Evolutionary conservation across 2,113 vertebrate species (phyloP), one percentile per base, ranked within the genome.

Genomic region (Salvator merianae): DNA sequence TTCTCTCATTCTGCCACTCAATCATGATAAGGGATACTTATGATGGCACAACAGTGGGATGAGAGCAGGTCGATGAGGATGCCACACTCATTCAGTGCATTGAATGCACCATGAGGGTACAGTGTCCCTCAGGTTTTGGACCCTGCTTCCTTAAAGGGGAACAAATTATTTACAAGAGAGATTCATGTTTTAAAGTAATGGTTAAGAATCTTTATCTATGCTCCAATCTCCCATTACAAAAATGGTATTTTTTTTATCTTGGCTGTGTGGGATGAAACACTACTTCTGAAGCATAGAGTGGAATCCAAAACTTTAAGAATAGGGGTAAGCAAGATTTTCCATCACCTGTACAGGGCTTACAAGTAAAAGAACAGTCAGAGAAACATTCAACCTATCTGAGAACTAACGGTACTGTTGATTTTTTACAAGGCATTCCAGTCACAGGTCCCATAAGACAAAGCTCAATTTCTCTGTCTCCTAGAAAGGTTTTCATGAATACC

Each of bases 401-500:
- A 77, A 28, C 59, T 36, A 24, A 28, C 73, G 53, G 43, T 0
- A 0, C n/a, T 62, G 0, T n/a, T 13, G 20, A 30, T 75, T 40
- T 86, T 86, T 0, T 63, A 36, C n/a, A 86, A 88, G n/a, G 0
- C 50, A 82, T 81, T 82, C 80, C 28, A 71, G 59, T 62, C 87
- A 69, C 72, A 53, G 40, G 59, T 53, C 77, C 70, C 30, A 0
- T 0, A 65, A 90, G 91, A 78, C 81, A 86, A 84, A 72, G 79
- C 75, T 87, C 9, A 0, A 43, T 86, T 90, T 87, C 69, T 81
- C 84, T 90, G 53, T 81, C 82, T 74, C 75, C 75, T 16, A 65
- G 89, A 79, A 90, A 92, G 84, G 63, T 53, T 73, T 85, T 92
- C 90, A 93, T 93, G 90, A 87, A 91, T 87, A 91, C 93, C 71